Conservation (phyloP, 2,888 invertebrate genomes). For the Lymantria monacha region DNA sequence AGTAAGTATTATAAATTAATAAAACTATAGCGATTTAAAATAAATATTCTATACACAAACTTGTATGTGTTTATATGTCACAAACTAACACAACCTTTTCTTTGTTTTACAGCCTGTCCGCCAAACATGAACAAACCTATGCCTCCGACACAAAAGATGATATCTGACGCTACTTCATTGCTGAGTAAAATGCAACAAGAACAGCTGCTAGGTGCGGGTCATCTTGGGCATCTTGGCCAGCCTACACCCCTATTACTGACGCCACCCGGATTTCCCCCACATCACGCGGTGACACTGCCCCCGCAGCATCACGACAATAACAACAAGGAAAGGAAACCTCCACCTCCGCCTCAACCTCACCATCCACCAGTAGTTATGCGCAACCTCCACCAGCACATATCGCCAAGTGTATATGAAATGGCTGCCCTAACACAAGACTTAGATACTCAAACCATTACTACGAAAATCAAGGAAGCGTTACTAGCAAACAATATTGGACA, state of each 20-base stretch:
- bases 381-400: constrained; percentile 90
- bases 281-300: constrained; percentile 86
- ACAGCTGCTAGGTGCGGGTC: constrained; percentile 82
- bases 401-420: constrained; percentile 98
- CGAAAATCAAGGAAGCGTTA: constrained; percentile 97
- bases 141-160: constrained; percentile 90
- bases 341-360: constrained; percentile 83
- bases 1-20: constrained; percentile 81
- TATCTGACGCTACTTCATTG: constrained; percentile 86
- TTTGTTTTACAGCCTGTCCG: constrained; percentile 81
- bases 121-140: constrained; percentile 87
- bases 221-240: constrained; percentile 77
- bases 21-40: background rate
- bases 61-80: background rate
- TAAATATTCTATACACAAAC: background rate
- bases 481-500: constrained; percentile 98
- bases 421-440: constrained; percentile 97
- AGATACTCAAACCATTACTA: constrained; percentile 97
- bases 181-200: constrained; percentile 88
- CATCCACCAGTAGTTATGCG: constrained; percentile 86
- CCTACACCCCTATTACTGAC: constrained; percentile 86
- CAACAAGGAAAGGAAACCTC: constrained; percentile 81
- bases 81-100: constrained; percentile 7
- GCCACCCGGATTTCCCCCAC: constrained; percentile 89
- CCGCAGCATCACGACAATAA: constrained; percentile 84